Evolutionary conservation across 1,140 invertebrate genomes (phyloP).

Genomic region (Drosophila ananassae): DNA sequence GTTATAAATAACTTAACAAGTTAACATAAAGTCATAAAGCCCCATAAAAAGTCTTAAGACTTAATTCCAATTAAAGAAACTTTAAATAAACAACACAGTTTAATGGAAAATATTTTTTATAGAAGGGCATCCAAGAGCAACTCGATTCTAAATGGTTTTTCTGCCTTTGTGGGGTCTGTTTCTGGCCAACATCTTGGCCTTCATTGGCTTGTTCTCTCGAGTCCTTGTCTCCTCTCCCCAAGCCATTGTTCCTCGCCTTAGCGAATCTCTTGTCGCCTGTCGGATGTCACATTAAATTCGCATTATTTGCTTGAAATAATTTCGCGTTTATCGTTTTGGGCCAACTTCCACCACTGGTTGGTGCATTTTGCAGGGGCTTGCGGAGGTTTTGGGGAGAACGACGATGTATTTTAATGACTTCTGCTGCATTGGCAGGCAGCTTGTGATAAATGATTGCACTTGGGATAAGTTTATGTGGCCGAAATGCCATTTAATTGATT

Average conservation of each 20-base stretch:
- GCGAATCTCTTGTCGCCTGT: constrained; percentile 64
- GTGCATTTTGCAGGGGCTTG: constrained; percentile 22
- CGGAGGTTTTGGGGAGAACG: not conserved
- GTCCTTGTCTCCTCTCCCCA: not conserved
- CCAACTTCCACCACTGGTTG: constrained; percentile 20
- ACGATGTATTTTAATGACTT: constrained; percentile 51
- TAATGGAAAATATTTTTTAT: not conserved
- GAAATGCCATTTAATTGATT: constrained; percentile 76
- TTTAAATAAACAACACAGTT: not conserved
- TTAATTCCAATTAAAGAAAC: not conserved
- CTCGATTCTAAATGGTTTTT: constrained; percentile 5
- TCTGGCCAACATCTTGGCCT: constrained; percentile 36
- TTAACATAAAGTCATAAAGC: not conserved
- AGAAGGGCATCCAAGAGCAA: not conserved
- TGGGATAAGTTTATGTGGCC: constrained; percentile 20
- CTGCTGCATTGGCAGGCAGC: constrained; percentile 32
- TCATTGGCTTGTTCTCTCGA: constrained; percentile 49
- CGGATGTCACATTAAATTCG: constrained; percentile 77
- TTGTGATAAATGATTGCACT: constrained; percentile 56
- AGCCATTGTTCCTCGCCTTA: constrained; percentile 7
- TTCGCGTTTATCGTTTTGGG: constrained; percentile 57
- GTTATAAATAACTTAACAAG: not conserved
- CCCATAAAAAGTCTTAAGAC: not conserved
- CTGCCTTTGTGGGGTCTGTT: constrained; percentile 25
- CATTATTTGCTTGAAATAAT: constrained; percentile 81